A percentile compares a stretch with the other conserved stretches of the same genome.
Conservation (phyloP, 2,797 vertebrate species). For the Pangasius larnaudii region DNA sequence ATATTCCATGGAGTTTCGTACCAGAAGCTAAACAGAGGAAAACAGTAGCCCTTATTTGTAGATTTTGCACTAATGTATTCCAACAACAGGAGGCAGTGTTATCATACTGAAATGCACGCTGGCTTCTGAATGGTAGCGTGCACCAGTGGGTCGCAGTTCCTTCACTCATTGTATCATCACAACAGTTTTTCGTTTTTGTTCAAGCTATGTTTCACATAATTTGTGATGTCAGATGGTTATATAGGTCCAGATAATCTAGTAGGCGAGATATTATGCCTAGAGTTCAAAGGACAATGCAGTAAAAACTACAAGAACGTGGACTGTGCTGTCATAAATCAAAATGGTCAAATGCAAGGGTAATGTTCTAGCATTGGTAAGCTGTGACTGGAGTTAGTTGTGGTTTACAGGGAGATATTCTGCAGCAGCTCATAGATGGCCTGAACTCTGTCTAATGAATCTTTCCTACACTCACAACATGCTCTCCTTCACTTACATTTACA, state of each 20-base stretch:
- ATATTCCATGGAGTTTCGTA: not conserved
- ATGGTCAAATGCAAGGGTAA: slow-evolving; percentile 10
- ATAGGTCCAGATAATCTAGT: not conserved
- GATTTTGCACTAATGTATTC: slow-evolving; percentile 10
- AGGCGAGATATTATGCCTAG: not conserved
- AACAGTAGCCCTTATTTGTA: not conserved
- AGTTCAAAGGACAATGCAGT: slow-evolving; percentile 2
- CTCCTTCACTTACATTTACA: not conserved
- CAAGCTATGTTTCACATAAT: not conserved
- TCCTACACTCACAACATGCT: not conserved
- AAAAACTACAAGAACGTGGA: not conserved
- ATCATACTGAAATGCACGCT: slow-evolving; percentile 4
- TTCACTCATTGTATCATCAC: not conserved
- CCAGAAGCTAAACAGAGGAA: slow-evolving; percentile 9
- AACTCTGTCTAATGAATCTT: not conserved
- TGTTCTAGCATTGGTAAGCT: not conserved
- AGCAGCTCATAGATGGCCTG: not conserved
- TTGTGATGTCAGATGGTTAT: slow-evolving; percentile 2
- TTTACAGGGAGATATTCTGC: not conserved
- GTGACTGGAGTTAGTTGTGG: not conserved
- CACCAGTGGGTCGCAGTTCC: not conserved
- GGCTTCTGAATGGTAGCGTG: slow-evolving; percentile 7
- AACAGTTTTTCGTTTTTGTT: slow-evolving; percentile 34
- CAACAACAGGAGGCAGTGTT: slow-evolving; percentile 55
- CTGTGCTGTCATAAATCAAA: slow-evolving; percentile 6